These are phyloP conservation scores for Brenthis daphne DNA, from an alignment of 2,888 invertebrate genomes.

Conservation along the genomic window DNA sequence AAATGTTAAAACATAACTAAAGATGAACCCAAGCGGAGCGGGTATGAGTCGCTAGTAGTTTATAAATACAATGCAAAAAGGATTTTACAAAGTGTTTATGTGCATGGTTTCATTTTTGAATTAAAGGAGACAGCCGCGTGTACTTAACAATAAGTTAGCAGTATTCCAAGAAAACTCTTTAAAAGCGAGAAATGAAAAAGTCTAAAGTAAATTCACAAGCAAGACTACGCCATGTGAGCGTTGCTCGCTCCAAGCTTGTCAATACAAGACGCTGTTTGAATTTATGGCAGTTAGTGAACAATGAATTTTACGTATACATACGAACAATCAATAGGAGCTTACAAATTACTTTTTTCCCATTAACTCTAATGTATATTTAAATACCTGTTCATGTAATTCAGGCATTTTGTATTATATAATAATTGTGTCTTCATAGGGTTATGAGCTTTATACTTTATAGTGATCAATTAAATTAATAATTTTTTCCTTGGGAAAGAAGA, in stretches of 20 bases:
- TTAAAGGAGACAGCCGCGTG: conserved; percentile 25
- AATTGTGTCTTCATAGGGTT: background rate
- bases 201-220: conserved; percentile 42
- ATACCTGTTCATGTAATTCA: background rate
- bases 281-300: conserved; percentile 42
- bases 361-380: conserved; percentile 18
- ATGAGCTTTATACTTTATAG: background rate
- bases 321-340: background rate
- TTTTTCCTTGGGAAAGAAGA: too few relatives aligned
- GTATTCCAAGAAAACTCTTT: conserved; percentile 33
- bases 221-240: conserved; percentile 44
- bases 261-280: conserved; percentile 45
- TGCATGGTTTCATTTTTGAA: conserved; percentile 16
- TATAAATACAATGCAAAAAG: too few relatives aligned
- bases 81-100: background rate
- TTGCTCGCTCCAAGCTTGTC: conserved; percentile 42
- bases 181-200: conserved; percentile 39
- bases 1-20: too few relatives aligned
- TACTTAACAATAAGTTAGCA: conserved; percentile 34
- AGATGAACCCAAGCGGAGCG: too few relatives aligned
- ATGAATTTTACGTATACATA: conserved; percentile 33
- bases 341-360: conserved; percentile 21
- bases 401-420: background rate
- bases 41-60: too few relatives aligned
- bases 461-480: background rate